phyloP scores from a whole-genome alignment of 2,797 vertebrate species.

The Otolemur crassicaudatus region DNA sequence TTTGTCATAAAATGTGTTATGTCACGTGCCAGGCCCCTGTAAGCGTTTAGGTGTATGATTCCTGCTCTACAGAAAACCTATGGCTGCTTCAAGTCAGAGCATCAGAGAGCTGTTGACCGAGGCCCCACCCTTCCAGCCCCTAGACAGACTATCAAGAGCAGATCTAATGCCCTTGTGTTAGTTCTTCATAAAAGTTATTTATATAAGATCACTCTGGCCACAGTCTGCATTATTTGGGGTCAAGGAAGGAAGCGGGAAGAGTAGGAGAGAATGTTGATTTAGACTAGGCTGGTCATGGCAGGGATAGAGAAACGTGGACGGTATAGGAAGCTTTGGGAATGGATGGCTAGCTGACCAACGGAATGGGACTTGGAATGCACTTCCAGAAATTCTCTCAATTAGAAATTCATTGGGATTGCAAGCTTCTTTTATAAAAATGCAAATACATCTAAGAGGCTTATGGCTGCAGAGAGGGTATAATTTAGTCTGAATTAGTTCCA shows the following conservation, averaged over 20 bases:
- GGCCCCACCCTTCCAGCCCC: background rate
- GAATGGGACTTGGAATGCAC: background rate
- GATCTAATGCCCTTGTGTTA: background rate
- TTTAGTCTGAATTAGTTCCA: conserved; percentile 72
- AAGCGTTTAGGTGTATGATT: background rate
- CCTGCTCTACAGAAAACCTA: conserved; percentile 23
- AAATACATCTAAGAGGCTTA: conserved; percentile 75
- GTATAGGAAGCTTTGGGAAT: background rate
- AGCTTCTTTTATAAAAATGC: conserved; percentile 72
- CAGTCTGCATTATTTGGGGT: background rate
- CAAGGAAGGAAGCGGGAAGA: background rate
- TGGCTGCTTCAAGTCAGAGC: background rate
- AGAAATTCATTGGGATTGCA: conserved; percentile 54
- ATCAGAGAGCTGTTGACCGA: background rate
- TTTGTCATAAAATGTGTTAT: background rate
- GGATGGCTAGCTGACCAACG: background rate
- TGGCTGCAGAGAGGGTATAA: conserved; percentile 35
- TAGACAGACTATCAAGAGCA: background rate
- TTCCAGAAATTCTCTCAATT: conserved; percentile 58
- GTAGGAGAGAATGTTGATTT: background rate
- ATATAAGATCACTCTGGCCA: background rate
- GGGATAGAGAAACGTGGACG: background rate
- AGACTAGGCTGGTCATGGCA: background rate
- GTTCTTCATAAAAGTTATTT: background rate
- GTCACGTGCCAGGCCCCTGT: background rate